Evolutionary conservation across 2,113 vertebrate genomes (phyloP), one percentile per base, ranked within the genome.

Genomic region (Calyptomena viridis): DNA sequence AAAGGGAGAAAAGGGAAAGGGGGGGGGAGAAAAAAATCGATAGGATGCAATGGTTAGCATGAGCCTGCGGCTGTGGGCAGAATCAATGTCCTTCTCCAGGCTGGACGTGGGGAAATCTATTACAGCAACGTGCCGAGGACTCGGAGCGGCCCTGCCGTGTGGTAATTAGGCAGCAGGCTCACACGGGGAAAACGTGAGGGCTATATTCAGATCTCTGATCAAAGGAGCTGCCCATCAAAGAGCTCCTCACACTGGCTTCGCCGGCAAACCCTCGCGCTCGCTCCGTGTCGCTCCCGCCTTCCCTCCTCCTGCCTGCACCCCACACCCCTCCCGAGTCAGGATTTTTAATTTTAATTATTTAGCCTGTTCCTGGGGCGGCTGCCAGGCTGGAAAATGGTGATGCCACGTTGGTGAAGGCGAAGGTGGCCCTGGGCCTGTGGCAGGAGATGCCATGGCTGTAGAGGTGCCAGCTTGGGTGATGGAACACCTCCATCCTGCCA

Each of bases 201-300:
- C 96, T 97, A 52, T 74, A 94, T 96, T 97, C 95, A 92, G 94
- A 94, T 94, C 89, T 86, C 77, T 91, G 96, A 96, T 97, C 96
- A 97, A 97, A 96, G 94, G 83, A 72, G 90, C 42, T 97, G 95
- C 95, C 97, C 96, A 94, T 96, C 97, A 97, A 97, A 97, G 96
- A 76, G 55, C 94, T 96, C 86, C 93, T 55, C 17, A 11, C 49
- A 11, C 90, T 39, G 80, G 76, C 91, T 91, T 63, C 78, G 90
- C 94, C 73, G 7, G 62, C 79, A 81, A 86, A 78, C 68, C 94
- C 27, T 75, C 27, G 5, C 1, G 33, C 53, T 80, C 4, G 11
- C 73, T 81, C 86, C 64, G 5, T 5, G 2, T 24, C 76, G 91
- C 82, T 89, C 28, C 84, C 35, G 68, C 80, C 50, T 76, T 3